Evolutionary conservation across 1,140 invertebrate species (phyloP).

Genomic region (Matsumurasca onukii): DNA sequence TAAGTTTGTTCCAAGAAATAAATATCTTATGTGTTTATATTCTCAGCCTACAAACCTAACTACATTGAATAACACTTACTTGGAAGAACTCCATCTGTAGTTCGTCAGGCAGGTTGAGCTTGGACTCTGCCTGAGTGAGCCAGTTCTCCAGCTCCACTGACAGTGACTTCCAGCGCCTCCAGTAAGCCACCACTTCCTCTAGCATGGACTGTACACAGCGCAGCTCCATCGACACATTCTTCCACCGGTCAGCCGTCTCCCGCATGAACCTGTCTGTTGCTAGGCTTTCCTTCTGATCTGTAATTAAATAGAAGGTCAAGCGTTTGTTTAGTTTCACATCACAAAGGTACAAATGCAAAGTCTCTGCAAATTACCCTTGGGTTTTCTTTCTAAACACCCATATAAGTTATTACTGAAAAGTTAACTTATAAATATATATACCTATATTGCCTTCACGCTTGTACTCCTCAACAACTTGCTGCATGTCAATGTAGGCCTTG

Average conservation of each 20-base stretch:
- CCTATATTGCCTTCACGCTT: constrained; percentile 67
- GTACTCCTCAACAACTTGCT: constrained; percentile 88
- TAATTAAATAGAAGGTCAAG: too few relatives aligned
- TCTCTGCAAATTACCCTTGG: too few relatives aligned
- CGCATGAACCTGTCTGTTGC: constrained; percentile 82
- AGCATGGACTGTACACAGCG: constrained; percentile 85
- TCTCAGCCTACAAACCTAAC: too few relatives aligned
- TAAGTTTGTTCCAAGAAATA: too few relatives aligned
- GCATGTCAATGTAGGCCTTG: constrained; percentile 87
- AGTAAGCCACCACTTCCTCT: constrained; percentile 85
- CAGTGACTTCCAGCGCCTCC: constrained; percentile 77
- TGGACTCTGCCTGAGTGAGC: constrained; percentile 76
- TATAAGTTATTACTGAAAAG: too few relatives aligned
- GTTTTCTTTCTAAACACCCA: too few relatives aligned
- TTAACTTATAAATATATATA: background rate
- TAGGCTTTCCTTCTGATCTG: constrained; percentile 70
- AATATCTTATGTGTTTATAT: too few relatives aligned
- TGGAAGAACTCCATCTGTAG: constrained; percentile 78
- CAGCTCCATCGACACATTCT: constrained; percentile 84
- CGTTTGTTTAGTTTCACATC: too few relatives aligned
- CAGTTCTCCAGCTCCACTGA: constrained; percentile 75
- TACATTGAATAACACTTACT: too few relatives aligned
- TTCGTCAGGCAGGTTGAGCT: constrained; percentile 75
- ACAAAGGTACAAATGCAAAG: too few relatives aligned
- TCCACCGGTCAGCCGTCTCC: constrained; percentile 86